Conservation (phyloP, 2,797 vertebrate genomes). For the Spinibarbus caldwelli region DNA sequence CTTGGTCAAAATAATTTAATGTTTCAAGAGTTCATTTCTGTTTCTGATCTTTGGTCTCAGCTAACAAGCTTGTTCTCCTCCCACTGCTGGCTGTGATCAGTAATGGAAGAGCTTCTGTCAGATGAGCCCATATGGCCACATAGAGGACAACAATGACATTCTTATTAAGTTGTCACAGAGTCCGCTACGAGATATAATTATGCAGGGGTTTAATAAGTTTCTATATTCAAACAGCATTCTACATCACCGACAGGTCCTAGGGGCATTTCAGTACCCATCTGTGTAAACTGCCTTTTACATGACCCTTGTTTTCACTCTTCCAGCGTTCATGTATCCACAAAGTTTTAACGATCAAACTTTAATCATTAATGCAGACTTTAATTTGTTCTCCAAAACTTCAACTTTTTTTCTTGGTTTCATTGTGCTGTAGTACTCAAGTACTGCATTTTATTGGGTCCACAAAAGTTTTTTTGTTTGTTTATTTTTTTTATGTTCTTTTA, state of each 20-base stretch:
- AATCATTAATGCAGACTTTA: not conserved
- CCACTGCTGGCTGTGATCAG: conserved; percentile 24
- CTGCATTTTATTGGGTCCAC: conserved; percentile 8
- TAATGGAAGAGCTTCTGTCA: conserved; percentile 27
- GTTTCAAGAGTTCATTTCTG: not conserved
- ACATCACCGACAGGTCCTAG: conserved; percentile 4
- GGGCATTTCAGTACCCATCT: conserved; percentile 31
- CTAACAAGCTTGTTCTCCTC: conserved; percentile 20
- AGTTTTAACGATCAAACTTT: conserved; percentile 22
- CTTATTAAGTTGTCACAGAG: conserved; percentile 36
- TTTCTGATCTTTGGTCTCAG: not conserved
- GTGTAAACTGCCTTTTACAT: conserved; percentile 5
- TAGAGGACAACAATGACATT: conserved; percentile 44
- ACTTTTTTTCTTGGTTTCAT: not conserved
- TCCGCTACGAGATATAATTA: conserved; percentile 52
- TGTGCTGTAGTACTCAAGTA: not conserved
- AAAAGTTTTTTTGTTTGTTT: not conserved
- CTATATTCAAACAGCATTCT: conserved; percentile 48
- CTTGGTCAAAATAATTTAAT: not conserved
- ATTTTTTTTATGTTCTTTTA: not conserved
- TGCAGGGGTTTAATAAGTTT: conserved; percentile 35
- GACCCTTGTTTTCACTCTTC: conserved; percentile 21
- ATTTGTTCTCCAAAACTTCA: not conserved
- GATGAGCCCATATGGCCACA: conserved; percentile 39
- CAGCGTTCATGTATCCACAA: not conserved